Evolutionary conservation across 1,140 invertebrate species (phyloP).

Genomic region (Sitobion miscanthi): DNA sequence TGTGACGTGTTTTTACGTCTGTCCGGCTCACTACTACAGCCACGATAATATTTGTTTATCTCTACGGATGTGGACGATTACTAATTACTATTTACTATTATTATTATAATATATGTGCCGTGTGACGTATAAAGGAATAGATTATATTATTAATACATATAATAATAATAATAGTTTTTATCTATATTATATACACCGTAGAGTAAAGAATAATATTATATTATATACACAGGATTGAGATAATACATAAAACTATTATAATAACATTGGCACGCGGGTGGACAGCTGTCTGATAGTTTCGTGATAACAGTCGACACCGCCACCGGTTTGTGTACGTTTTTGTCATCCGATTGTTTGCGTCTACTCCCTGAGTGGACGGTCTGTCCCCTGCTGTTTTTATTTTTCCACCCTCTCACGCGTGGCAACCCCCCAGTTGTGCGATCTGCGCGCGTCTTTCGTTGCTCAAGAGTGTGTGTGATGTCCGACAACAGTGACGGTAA

Average conservation of each 20-base stretch:
- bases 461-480: neutral
- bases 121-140: neutral
- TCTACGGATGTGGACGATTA: neutral
- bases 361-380: neutral
- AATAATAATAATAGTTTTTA: neutral
- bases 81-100: neutral
- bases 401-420: neutral
- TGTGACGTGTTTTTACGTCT: neutral
- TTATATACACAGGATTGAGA: neutral
- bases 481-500: neutral
- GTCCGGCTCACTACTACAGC: too few species aligned
- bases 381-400: neutral
- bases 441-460: neutral
- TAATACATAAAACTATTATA: neutral
- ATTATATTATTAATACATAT: neutral
- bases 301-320: neutral
- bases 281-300: neutral
- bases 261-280: slow-evolving; percentile 22
- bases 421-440: neutral
- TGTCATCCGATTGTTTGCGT: neutral
- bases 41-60: neutral
- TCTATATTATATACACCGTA: neutral
- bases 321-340: neutral
- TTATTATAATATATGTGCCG: neutral
- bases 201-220: too few species aligned